Percentiles rank a stretch among this genome's conserved stretches.
phyloP scores from a whole-genome alignment of 2,888 invertebrate species.

The Tribolium freemani region DNA sequence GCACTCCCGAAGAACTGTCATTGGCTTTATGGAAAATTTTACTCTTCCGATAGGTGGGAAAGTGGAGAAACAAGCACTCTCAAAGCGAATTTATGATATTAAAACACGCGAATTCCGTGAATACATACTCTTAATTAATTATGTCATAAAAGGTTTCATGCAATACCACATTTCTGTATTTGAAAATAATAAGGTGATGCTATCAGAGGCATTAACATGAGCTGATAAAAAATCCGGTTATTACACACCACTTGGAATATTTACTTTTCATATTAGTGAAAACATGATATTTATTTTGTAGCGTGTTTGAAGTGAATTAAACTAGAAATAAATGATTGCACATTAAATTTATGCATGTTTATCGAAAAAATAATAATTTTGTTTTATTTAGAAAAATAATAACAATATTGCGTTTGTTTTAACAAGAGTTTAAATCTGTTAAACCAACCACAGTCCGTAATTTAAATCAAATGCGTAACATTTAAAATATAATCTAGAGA shows the following conservation, averaged over 20 bases:
- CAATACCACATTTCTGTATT: background rate
- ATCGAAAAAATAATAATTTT: background rate
- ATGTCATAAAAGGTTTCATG: background rate
- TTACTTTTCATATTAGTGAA: slow-evolving; percentile 15
- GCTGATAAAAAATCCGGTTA: background rate
- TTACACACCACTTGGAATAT: background rate
- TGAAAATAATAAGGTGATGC: background rate
- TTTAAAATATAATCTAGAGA: too few species aligned
- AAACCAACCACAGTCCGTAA: too few species aligned
- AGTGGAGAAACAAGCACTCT: background rate
- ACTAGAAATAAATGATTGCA: background rate
- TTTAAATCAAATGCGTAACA: too few species aligned
- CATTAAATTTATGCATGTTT: background rate
- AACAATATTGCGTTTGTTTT: background rate
- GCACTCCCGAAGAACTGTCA: slow-evolving; percentile 43
- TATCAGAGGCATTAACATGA: background rate
- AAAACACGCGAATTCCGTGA: slow-evolving; percentile 5
- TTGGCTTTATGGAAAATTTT: slow-evolving; percentile 23
- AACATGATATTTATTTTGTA: slow-evolving; percentile 15
- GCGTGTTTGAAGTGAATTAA: slow-evolving; percentile 15
- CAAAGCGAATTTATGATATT: background rate
- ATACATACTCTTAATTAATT: background rate
- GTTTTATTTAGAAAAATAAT: background rate
- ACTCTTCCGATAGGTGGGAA: background rate
- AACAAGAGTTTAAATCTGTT: background rate